These are phyloP conservation scores for Charadrius vociferus DNA, from an alignment of 2,113 vertebrate species.

Conservation along the genomic window DNA sequence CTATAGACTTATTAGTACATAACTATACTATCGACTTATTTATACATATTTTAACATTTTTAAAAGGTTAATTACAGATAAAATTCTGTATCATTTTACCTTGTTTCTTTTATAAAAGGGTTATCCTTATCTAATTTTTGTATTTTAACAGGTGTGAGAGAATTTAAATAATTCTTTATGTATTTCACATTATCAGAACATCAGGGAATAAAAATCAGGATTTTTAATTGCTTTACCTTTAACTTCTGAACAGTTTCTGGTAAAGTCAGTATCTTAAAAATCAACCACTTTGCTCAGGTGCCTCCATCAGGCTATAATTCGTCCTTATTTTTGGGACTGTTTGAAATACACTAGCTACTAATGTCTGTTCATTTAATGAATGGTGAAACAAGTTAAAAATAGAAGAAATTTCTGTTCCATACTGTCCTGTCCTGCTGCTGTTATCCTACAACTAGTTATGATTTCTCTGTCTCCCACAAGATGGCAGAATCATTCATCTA, in stretches of 20 bases:
- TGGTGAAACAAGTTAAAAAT: neutral
- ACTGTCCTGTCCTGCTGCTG: neutral
- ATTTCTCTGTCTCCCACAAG: conserved; percentile 55
- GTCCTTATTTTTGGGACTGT: neutral
- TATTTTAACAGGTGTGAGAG: neutral
- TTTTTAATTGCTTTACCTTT: neutral
- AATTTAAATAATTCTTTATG: neutral
- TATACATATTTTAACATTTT: neutral
- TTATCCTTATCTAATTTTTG: neutral
- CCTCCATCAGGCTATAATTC: neutral
- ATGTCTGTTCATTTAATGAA: neutral
- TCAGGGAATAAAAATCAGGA: neutral
- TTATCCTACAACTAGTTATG: neutral
- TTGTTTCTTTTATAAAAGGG: neutral
- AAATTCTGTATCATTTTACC: neutral
- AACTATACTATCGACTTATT: neutral
- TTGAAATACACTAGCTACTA: neutral
- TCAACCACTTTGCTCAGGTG: neutral
- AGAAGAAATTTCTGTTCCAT: neutral
- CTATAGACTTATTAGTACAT: neutral
- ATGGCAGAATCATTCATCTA: conserved; percentile 62
- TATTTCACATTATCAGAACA: neutral
- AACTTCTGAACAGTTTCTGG: neutral
- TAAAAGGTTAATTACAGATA: neutral
- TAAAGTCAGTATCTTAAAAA: neutral